Conservation (phyloP, 2,797 vertebrate species). For the Gymnocypris eckloni region DNA sequence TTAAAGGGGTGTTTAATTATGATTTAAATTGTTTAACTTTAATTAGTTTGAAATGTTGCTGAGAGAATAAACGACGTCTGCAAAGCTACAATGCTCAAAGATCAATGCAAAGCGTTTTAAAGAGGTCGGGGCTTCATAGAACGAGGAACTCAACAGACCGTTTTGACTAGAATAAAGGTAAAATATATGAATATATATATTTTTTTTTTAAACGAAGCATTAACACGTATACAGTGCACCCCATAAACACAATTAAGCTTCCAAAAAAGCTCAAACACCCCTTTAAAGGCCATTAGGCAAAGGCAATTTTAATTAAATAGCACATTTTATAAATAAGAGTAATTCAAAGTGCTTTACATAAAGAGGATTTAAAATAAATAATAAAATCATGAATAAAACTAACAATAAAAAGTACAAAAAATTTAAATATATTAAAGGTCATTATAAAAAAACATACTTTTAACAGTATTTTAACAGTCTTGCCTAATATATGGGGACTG, state of each 20-base stretch:
- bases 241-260: not conserved
- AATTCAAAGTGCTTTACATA: not conserved
- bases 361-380: not conserved
- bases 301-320: not conserved
- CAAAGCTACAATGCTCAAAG: too few relatives aligned
- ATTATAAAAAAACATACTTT: not conserved
- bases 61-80: too few relatives aligned
- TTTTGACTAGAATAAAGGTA: too few relatives aligned
- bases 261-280: not conserved
- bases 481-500: not conserved
- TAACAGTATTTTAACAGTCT: not conserved
- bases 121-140: too few relatives aligned
- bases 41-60: too few relatives aligned
- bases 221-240: not conserved
- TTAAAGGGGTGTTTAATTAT: too few relatives aligned
- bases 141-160: too few relatives aligned
- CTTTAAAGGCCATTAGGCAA: not conserved
- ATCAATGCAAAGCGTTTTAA: too few relatives aligned
- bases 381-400: not conserved
- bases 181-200: too few relatives aligned
- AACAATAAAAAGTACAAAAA: not conserved
- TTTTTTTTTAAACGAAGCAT: too few relatives aligned
- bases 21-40: too few relatives aligned
- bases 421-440: not conserved
- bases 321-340: not conserved